Conservation (phyloP, 2,113 vertebrate species). For the Gymnarchus niloticus region DNA sequence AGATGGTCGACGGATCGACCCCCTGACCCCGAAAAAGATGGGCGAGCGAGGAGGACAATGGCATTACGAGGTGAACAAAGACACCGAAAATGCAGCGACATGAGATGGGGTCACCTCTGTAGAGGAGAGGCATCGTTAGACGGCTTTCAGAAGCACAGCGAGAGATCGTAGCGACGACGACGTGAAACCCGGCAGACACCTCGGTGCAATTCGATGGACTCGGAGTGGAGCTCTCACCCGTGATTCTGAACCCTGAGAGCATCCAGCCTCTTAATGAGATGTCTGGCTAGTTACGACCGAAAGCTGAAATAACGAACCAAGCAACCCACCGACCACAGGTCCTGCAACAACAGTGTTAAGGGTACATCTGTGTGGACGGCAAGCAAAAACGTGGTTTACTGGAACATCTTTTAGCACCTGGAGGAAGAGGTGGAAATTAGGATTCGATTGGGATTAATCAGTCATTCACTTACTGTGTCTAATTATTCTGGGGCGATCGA, state of each 20-base stretch:
- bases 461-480: not conserved
- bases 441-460: not conserved
- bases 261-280: not conserved
- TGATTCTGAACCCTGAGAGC: not conserved
- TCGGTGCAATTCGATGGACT: not conserved
- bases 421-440: not conserved
- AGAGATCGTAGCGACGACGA: not conserved
- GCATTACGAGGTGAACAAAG: not conserved
- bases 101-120: not conserved
- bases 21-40: not conserved
- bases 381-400: not conserved
- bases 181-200: not conserved
- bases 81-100: not conserved
- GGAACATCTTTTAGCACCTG: not conserved
- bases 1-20: slow-evolving; percentile 3
- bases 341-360: not conserved
- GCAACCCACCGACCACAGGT: not conserved
- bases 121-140: not conserved
- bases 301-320: not conserved
- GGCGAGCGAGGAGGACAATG: not conserved
- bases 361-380: not conserved
- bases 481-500: not conserved
- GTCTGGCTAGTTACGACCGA: not conserved
- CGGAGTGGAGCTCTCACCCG: not conserved
- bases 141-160: not conserved